Conservation (phyloP, 2,888 invertebrate genomes). For the Sympetrum striolatum region DNA sequence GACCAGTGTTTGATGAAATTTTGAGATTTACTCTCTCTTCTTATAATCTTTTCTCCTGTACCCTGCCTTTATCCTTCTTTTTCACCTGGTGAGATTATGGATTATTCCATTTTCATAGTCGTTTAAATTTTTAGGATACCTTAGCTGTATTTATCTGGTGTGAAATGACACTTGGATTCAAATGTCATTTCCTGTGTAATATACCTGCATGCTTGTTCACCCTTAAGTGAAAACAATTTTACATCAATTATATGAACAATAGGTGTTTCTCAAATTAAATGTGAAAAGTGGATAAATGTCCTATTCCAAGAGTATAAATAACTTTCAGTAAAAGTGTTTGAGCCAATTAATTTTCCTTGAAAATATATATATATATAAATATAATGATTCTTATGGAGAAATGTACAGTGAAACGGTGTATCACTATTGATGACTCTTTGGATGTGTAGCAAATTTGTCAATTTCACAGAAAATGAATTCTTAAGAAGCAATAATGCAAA, state of each 20-base stretch:
- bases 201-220: slow-evolving; percentile 33
- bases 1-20: slow-evolving; percentile 23
- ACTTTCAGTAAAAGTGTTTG: slow-evolving; percentile 29
- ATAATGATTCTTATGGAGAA: not conserved
- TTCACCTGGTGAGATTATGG: not conserved
- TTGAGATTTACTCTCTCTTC: not conserved
- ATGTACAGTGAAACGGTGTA: slow-evolving; percentile 21
- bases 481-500: slow-evolving; percentile 27
- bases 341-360: slow-evolving; percentile 20
- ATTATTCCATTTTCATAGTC: not conserved
- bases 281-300: slow-evolving; percentile 26
- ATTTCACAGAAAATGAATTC: slow-evolving; percentile 26
- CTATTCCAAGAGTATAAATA: slow-evolving; percentile 11
- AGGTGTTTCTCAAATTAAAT: slow-evolving; percentile 23
- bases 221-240: slow-evolving; percentile 20
- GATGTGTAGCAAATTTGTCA: slow-evolving; percentile 33
- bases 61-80: not conserved
- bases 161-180: not conserved
- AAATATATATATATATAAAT: not conserved
- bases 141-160: slow-evolving; percentile 19
- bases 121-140: not conserved
- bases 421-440: slow-evolving; percentile 26
- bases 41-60: not conserved
- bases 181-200: slow-evolving; percentile 1
- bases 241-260: slow-evolving; percentile 32